phyloP scores from a whole-genome alignment of 1,140 invertebrate species.

The Bombus confusus region DNA sequence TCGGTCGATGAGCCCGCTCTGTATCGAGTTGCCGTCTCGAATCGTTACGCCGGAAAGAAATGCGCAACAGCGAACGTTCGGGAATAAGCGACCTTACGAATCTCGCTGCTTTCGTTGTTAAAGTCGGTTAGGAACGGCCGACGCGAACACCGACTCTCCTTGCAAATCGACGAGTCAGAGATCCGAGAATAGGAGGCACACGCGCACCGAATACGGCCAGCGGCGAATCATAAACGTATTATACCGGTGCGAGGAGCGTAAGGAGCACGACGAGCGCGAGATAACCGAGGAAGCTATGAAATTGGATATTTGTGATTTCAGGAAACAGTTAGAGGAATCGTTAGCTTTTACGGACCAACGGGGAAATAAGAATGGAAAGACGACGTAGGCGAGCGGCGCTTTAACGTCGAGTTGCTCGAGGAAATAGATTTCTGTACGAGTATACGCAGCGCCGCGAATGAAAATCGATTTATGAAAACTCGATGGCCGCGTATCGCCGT shows the following conservation, averaged over 20 bases:
- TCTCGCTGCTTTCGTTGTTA: not conserved
- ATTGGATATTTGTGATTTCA: not conserved
- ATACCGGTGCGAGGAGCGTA: no score
- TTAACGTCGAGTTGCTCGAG: not conserved
- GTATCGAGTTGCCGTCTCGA: not conserved
- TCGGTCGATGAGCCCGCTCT: not conserved
- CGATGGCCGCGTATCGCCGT: no score
- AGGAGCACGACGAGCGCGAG: no score
- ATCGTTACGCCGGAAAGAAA: slow-evolving; percentile 2
- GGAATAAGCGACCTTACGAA: not conserved
- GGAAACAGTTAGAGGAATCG: not conserved
- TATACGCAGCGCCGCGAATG: not conserved
- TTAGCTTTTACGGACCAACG: not conserved
- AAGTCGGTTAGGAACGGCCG: not conserved
- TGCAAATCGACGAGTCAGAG: not conserved
- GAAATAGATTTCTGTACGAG: not conserved
- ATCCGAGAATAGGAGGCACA: not conserved
- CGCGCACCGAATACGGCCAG: no score
- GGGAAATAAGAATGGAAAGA: not conserved
- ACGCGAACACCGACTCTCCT: not conserved
- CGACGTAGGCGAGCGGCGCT: no score
- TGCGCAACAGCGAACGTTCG: not conserved
- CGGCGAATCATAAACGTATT: no score
- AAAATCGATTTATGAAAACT: slow-evolving; percentile 9
- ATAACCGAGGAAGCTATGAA: not conserved